phyloP scores from a whole-genome alignment of 2,113 vertebrate species.

The Gulo gulo region DNA sequence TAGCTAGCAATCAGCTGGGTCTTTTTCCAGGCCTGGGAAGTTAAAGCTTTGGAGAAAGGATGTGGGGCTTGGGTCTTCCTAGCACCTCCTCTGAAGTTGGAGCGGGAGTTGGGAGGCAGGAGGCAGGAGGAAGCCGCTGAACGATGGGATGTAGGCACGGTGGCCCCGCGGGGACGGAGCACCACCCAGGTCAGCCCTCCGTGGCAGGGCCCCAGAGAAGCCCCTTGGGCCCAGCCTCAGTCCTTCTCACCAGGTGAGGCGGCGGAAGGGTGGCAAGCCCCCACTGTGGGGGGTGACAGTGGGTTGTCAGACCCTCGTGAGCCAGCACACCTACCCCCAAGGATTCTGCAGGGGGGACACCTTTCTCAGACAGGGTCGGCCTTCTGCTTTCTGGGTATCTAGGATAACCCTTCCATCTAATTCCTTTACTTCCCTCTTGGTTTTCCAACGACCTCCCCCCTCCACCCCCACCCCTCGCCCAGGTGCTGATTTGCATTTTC shows the following conservation, averaged over 20 bases:
- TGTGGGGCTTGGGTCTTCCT: background rate
- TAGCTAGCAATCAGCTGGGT: background rate
- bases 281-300: background rate
- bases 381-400: background rate
- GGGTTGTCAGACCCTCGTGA: background rate
- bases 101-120: background rate
- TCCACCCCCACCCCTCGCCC: background rate
- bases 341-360: background rate
- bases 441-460: background rate
- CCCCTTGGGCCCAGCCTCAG: background rate
- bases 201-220: background rate
- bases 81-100: background rate
- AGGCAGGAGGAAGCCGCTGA: background rate
- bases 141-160: background rate
- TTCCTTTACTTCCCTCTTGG: background rate
- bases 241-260: background rate
- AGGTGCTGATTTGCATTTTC: constrained; percentile 66
- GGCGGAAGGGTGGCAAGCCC: background rate
- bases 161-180: background rate
- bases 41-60: background rate
- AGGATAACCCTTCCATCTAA: background rate
- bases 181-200: background rate
- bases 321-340: background rate
- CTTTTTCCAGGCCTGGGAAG: background rate
- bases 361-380: background rate